Conservation (phyloP, 2,113 vertebrate genomes). For the Albula glossodonta region DNA sequence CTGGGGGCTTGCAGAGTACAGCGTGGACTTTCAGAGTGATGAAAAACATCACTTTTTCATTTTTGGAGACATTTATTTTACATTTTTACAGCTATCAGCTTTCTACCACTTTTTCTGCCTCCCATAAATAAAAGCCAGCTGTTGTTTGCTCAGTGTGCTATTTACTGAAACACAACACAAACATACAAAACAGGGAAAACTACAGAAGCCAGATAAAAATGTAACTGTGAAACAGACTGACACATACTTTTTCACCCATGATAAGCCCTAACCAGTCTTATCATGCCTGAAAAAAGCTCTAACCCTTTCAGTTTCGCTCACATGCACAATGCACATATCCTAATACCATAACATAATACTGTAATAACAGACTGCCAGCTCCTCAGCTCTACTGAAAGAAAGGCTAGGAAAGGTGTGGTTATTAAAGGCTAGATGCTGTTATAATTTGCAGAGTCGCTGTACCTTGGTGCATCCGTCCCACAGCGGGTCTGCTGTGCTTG, state of each 20-base stretch:
- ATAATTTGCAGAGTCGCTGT: background rate
- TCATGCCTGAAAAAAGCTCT: background rate
- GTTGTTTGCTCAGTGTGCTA: background rate
- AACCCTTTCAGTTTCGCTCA: background rate
- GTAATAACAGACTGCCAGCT: background rate
- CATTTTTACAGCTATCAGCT: too few relatives aligned
- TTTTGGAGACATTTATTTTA: conserved; percentile 46
- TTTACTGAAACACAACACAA: background rate
- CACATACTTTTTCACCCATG: background rate
- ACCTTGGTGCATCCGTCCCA: conserved; percentile 36
- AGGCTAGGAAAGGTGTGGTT: too few relatives aligned
- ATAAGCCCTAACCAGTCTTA: background rate
- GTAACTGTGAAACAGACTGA: background rate
- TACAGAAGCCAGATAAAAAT: background rate
- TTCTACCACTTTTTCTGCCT: background rate
- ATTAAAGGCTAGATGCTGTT: too few relatives aligned
- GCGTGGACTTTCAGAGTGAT: background rate
- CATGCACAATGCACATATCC: background rate
- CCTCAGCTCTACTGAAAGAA: background rate
- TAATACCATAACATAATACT: background rate
- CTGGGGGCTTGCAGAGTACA: background rate
- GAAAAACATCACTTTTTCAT: background rate
- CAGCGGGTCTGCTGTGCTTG: background rate
- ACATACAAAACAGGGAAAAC: background rate
- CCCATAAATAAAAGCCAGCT: background rate